These are phyloP conservation scores for Arge pagana DNA, from an alignment of 2,888 invertebrate genomes.

Conservation along the genomic window DNA sequence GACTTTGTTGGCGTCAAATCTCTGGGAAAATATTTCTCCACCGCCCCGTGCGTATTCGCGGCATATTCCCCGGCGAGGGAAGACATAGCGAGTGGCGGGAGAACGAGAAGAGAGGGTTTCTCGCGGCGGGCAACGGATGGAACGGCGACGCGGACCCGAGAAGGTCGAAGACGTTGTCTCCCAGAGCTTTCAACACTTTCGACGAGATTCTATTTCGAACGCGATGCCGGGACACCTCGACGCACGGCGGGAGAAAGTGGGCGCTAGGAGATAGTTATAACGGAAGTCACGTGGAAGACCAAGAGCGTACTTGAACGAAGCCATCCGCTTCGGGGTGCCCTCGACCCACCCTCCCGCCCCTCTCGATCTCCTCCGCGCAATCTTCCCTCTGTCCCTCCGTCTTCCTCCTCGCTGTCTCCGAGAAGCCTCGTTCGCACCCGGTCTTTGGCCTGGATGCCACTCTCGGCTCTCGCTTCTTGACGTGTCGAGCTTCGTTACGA, in stretches of 20 bases:
- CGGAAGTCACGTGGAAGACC: slow-evolving; percentile 40
- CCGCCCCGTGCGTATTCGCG: no score
- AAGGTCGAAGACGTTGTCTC: not conserved
- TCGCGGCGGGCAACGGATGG: no score
- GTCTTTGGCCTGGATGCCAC: no score
- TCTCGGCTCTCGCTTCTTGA: slow-evolving; percentile 5
- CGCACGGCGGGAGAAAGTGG: not conserved
- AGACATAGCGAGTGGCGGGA: no score
- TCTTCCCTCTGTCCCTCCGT: slow-evolving; percentile 5
- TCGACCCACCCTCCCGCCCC: slow-evolving; percentile 30
- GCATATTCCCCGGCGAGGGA: no score
- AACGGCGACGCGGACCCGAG: not conserved
- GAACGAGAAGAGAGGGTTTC: no score
- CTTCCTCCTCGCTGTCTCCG: not conserved
- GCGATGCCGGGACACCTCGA: not conserved
- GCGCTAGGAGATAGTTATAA: slow-evolving; percentile 35
- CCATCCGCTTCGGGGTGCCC: slow-evolving; percentile 26
- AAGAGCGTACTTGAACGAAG: slow-evolving; percentile 28
- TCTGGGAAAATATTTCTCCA: no score
- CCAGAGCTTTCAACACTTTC: slow-evolving; percentile 1
- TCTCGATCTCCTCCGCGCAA: slow-evolving; percentile 20
- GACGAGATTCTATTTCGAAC: slow-evolving; percentile 11
- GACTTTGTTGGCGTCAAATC: no score
- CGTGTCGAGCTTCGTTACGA: slow-evolving; percentile 12
- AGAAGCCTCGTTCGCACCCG: no score